These are phyloP conservation scores for Halyomorpha halys DNA, from an alignment of 1,140 invertebrate genomes.

Conservation along the genomic window DNA sequence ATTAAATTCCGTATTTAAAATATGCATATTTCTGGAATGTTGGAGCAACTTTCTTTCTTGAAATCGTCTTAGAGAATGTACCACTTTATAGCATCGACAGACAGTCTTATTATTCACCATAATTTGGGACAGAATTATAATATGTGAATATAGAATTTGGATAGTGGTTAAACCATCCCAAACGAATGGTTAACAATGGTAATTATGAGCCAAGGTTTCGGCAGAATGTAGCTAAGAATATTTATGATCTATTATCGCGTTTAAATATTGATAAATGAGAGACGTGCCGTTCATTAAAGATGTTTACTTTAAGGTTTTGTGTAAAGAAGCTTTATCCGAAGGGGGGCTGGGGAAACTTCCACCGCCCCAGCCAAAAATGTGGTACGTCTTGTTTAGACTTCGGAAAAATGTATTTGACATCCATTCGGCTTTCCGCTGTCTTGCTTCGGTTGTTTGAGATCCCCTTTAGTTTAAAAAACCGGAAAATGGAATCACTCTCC, in stretches of 20 bases:
- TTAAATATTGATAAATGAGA: constrained; percentile 14
- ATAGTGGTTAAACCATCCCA: no score
- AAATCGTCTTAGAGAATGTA: no score
- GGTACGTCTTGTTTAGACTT: neutral
- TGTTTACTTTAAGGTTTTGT: constrained; percentile 14
- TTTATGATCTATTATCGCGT: constrained; percentile 15
- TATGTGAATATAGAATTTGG: no score
- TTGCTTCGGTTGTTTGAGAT: neutral
- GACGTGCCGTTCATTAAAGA: constrained; percentile 15
- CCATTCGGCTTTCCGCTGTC: neutral
- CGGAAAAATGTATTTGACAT: neutral
- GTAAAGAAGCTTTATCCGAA: constrained; percentile 10
- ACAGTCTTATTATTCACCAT: no score
- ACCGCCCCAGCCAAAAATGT: neutral
- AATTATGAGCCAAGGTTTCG: constrained; percentile 8
- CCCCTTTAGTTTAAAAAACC: neutral
- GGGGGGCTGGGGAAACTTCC: neutral
- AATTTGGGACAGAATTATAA: no score
- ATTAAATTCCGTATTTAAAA: no score
- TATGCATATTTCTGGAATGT: no score
- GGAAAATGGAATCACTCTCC: neutral
- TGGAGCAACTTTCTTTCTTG: no score
- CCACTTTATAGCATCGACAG: no score
- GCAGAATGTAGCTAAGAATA: constrained; percentile 13
- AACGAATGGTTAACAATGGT: neutral